A percentile compares a stretch with the other conserved stretches of the same genome.
Conservation (phyloP, 2,888 invertebrate genomes). For the Diaphora mendica region DNA sequence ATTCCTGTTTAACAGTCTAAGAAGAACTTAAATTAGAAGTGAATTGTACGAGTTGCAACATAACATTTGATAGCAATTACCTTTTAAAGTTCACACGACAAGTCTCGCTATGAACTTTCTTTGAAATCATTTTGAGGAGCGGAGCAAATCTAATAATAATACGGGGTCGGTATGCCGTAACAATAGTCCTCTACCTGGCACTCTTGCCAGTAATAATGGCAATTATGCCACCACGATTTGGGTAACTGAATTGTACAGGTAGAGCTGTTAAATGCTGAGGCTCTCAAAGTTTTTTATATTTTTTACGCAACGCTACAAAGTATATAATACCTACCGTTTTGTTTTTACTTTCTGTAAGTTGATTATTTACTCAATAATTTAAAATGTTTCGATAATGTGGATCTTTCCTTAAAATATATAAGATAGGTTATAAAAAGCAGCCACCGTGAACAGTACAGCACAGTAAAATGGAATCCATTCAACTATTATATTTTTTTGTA, state of each 20-base stretch:
- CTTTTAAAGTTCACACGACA: conserved; percentile 12
- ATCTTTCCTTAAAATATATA: too few relatives aligned
- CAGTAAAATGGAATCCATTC: too few relatives aligned
- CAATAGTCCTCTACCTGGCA: conserved; percentile 55
- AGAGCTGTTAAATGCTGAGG: conserved; percentile 59
- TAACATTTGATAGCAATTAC: conserved; percentile 13
- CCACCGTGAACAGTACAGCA: too few relatives aligned
- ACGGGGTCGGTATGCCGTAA: conserved; percentile 25
- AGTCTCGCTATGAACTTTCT: conserved; percentile 19
- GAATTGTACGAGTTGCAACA: not conserved
- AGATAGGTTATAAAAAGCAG: too few relatives aligned
- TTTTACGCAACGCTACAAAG: not conserved
- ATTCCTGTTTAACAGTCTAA: not conserved
- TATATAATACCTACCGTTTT: not conserved
- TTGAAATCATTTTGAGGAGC: conserved; percentile 22
- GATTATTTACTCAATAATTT: not conserved
- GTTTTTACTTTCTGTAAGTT: not conserved
- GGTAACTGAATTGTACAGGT: conserved; percentile 70
- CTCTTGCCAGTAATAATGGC: conserved; percentile 73
- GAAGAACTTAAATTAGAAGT: not conserved
- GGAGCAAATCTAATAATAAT: conserved; percentile 36
- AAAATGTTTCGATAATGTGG: not conserved
- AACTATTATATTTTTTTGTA: too few relatives aligned
- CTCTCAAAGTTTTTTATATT: conserved; percentile 56
- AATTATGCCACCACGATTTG: conserved; percentile 80